These are phyloP conservation scores for Antennarius maculatus DNA, from an alignment of 2,797 vertebrate species.

Conservation along the genomic window DNA sequence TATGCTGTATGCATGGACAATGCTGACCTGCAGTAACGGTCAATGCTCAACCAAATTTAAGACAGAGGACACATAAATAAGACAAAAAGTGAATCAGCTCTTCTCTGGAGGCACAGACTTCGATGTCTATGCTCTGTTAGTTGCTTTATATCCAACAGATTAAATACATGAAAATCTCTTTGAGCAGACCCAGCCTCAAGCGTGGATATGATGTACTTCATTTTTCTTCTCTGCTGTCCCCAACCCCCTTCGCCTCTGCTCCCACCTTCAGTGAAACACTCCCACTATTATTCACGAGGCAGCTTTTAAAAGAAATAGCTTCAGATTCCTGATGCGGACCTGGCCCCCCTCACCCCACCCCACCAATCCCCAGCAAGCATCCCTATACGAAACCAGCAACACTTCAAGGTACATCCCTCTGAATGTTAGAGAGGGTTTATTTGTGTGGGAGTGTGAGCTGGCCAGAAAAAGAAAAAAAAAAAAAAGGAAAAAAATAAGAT, in stretches of 20 bases:
- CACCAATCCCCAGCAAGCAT: conserved; percentile 15
- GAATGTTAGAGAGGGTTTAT: conserved; percentile 6
- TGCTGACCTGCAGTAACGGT: conserved; percentile 30
- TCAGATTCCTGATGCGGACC: conserved; percentile 48
- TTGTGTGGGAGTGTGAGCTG: conserved; percentile 17
- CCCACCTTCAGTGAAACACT: conserved; percentile 35
- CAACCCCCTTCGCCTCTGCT: not conserved
- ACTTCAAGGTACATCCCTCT: conserved; percentile 36
- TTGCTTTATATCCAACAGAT: conserved; percentile 63
- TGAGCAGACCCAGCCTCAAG: conserved; percentile 68
- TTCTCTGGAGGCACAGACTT: conserved; percentile 64
- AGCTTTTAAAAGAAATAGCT: conserved; percentile 73
- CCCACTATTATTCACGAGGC: conserved; percentile 61
- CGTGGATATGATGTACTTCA: conserved; percentile 61
- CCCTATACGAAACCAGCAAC: conserved; percentile 36
- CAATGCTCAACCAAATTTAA: conserved; percentile 47
- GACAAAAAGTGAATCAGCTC: conserved; percentile 64
- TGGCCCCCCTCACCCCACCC: not conserved
- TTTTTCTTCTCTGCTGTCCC: conserved; percentile 48
- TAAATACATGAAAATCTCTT: conserved; percentile 75
- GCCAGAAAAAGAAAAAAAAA: not conserved
- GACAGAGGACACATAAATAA: conserved; percentile 49
- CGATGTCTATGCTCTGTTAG: conserved; percentile 68
- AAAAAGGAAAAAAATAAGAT: conserved; percentile 12
- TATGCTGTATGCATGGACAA: conserved; percentile 21